phyloP scores from a whole-genome alignment of 2,888 invertebrate species.

The Spialia ferax region DNA sequence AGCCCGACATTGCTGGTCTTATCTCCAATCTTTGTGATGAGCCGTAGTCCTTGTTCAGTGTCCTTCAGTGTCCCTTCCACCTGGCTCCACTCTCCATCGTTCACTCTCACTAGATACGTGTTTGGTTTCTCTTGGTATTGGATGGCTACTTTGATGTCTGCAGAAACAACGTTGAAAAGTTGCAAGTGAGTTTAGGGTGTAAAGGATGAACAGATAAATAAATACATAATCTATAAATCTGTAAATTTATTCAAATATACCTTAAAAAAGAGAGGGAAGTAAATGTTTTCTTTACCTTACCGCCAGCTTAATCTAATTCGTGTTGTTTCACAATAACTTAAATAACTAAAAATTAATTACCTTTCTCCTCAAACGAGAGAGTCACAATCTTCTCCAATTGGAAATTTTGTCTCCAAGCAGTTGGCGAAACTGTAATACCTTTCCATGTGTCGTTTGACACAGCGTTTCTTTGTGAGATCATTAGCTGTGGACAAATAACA shows the following conservation, averaged over 20 bases:
- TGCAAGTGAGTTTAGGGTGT: too few species aligned
- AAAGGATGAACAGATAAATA: too few species aligned
- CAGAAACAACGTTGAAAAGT: slow-evolving; percentile 38
- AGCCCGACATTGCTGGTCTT: slow-evolving; percentile 69
- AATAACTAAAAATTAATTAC: slow-evolving; percentile 61
- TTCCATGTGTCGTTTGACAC: slow-evolving; percentile 68
- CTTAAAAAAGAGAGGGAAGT: too few species aligned
- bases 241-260: too few species aligned
- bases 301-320: too few species aligned
- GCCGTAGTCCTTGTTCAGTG: slow-evolving; percentile 59
- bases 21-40: slow-evolving; percentile 64
- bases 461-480: slow-evolving; percentile 60
- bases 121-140: slow-evolving; percentile 78
- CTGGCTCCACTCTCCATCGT: slow-evolving; percentile 84
- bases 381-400: slow-evolving; percentile 84
- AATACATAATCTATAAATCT: too few species aligned
- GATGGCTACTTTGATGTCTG: slow-evolving; percentile 85
- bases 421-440: slow-evolving; percentile 70
- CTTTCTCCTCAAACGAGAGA: slow-evolving; percentile 87
- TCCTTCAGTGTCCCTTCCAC: slow-evolving; percentile 66
- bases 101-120: slow-evolving; percentile 70
- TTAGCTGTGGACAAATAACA: slow-evolving; percentile 55
- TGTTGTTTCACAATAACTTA: too few species aligned
- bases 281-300: too few species aligned
- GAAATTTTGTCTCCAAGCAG: slow-evolving; percentile 89